phyloP scores from a whole-genome alignment of 2,797 vertebrate species.

The Esox lucius region DNA sequence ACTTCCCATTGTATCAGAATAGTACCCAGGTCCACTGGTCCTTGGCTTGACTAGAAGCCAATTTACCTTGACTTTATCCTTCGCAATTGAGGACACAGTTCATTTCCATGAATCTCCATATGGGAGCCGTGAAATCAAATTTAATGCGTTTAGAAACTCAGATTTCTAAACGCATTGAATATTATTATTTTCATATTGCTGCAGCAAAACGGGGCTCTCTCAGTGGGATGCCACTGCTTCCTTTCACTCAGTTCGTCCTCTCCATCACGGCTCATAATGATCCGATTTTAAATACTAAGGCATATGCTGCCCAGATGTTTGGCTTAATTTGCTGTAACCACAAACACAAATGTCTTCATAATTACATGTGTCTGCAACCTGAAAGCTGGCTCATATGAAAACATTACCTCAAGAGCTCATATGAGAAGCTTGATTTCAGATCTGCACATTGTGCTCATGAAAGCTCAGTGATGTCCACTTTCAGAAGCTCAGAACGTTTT shows the following conservation, averaged over 20 bases:
- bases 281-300: slow-evolving; percentile 46
- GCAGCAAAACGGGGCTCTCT: not conserved
- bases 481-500: not conserved
- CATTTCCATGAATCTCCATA: not conserved
- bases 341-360: slow-evolving; percentile 68
- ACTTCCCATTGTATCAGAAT: not conserved
- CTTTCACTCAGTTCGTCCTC: slow-evolving; percentile 8
- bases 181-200: not conserved
- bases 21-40: not conserved
- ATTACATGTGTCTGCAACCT: slow-evolving; percentile 61
- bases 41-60: not conserved
- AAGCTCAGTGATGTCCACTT: not conserved
- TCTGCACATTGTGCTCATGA: not conserved
- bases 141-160: not conserved
- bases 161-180: not conserved
- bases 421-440: not conserved
- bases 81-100: not conserved
- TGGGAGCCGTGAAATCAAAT: not conserved
- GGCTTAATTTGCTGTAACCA: slow-evolving; percentile 49
- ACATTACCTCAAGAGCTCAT: not conserved
- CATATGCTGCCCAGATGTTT: slow-evolving; percentile 71
- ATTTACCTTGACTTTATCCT: not conserved
- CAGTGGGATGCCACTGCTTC: slow-evolving; percentile 4
- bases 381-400: slow-evolving; percentile 29
- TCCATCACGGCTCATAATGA: slow-evolving; percentile 24